phyloP scores from a whole-genome alignment of 2,888 invertebrate species.

The Embidobia sp. region DNA sequence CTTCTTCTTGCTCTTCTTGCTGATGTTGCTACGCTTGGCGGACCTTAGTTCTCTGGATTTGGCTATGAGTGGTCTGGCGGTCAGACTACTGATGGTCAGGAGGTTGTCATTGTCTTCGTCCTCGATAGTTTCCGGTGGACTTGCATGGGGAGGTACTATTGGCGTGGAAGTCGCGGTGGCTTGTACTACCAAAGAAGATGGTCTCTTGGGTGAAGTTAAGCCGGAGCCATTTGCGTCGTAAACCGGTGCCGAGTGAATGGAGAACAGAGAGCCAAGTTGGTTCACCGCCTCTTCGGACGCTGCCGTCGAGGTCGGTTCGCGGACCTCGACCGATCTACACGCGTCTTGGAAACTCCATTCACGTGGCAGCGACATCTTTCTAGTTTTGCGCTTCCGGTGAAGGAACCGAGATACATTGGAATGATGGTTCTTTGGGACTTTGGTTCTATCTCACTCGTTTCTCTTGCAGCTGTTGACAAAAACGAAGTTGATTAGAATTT shows the following conservation, averaged over 20 bases:
- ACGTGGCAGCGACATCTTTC: slow-evolving; percentile 84
- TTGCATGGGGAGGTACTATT: slow-evolving; percentile 80
- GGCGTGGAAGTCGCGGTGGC: slow-evolving; percentile 79
- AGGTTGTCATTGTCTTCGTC: slow-evolving; percentile 88
- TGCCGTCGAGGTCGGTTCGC: slow-evolving; percentile 68
- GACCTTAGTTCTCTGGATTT: slow-evolving; percentile 85
- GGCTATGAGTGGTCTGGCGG: slow-evolving; percentile 87
- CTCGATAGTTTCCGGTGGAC: slow-evolving; percentile 82
- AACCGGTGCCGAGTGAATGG: slow-evolving; percentile 87
- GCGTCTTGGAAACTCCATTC: slow-evolving; percentile 85
- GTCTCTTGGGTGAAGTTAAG: slow-evolving; percentile 77
- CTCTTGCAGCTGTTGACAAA: slow-evolving; percentile 12
- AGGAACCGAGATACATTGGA: slow-evolving; percentile 81
- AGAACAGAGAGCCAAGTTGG: slow-evolving; percentile 85
- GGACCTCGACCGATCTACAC: slow-evolving; percentile 75
- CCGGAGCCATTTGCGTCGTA: slow-evolving; percentile 76
- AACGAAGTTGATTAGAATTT: too few species aligned
- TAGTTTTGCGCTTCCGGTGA: slow-evolving; percentile 72
- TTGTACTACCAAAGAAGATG: slow-evolving; percentile 82
- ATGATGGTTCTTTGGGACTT: slow-evolving; percentile 70
- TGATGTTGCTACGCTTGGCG: slow-evolving; percentile 72
- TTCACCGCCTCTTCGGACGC: slow-evolving; percentile 81
- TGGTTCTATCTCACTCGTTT: slow-evolving; percentile 48
- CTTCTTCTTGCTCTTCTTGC: slow-evolving; percentile 62
- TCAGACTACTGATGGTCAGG: slow-evolving; percentile 88